Base-by-base conservation (phyloP, 2,797 vertebrate species). In the Amblyraja radiata region DNA sequence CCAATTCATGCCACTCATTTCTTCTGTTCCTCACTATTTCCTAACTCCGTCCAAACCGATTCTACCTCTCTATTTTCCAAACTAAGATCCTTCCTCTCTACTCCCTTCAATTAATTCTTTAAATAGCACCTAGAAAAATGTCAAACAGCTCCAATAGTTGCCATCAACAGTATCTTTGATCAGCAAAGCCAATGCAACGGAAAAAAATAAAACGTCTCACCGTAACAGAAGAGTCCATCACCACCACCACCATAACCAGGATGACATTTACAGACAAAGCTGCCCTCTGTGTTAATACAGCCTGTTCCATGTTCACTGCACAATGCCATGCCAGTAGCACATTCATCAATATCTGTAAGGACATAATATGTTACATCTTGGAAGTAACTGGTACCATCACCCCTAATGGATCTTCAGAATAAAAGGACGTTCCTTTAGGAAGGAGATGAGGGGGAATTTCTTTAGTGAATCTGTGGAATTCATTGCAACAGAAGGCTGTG, bases 241-340 rank as follows among this genome's bases (percentile, higher is more conserved):
- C 96, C 96, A 32, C 6, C 96, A 94, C 96, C 96, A n/a, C 6
- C 84, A 93, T 96, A 97, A 63, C 97, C 97, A 58, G 94, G 93
- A 32, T 94, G 95, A 94, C 97, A 97, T 18, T 93, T 94, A 71
- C 97, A 97, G 92, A 96, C 95, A 0, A 97, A 97, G 93, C 96
- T 93, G 0, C 97, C 97, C 78, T 96, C 96, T 0, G 96, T 97
- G 63, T 96, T 97, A 94, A 96, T 93, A 74, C 96, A 97, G 86
- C 54, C 11, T 0, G 96, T 96, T 2, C 94, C 93, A 0, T 93
- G 93, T 0, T 93, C 74, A 0, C 95, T 94, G 84, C 97, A 98
- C 61, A 0, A 93, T 1, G 94, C 93, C 90, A 63, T 63, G 0
- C 58, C 93, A 25, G 28, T 46, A 0, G 93, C 93, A 68, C 96